Evolutionary conservation across 1,140 invertebrate species (phyloP), one percentile per base, ranked within the genome.

Genomic region (Pentalonia nigronervosa): DNA sequence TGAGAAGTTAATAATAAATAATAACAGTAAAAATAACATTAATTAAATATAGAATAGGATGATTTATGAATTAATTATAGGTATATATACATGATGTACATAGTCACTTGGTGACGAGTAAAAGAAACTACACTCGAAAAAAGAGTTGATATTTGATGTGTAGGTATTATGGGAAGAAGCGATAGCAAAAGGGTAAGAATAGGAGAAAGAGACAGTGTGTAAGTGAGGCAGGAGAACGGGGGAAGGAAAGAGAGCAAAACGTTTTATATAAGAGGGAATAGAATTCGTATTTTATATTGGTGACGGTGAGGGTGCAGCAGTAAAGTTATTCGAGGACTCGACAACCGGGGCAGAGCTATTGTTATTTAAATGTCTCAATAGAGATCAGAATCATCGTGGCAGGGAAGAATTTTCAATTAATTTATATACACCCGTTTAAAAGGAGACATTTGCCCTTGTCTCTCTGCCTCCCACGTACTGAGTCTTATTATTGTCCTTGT

Each of bases 311-410:
- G 91, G 91, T 86, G 91, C 47, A 50, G 91, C 45, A 53, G 91
- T 60, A 93, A 86, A 93, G 91, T 93, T 93, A 93, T 93, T 93
- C 76, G 91, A 92, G 76, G 47, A 83, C 90, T 81, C 90, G n/a
- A 81, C 67, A 81, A 48, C 90, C 41, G 47, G 47, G 90, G 41
- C 90, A 92, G 60, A 81, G 90, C 91, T 93, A 93, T 93, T 93
- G 91, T 93, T 93, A 93, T 93, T 93, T 93, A 93, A 93, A 93
- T 93, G 91, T 93, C 91, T 93, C 91, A 93, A 93, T 93, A 93
- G 76, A 93, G 90, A 92, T 92, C 81, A 93, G 76, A 84, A 93
- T 86, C 76, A 34, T 93, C 91, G 91, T 84, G 91, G 91, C 91
- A 86, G 76, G 91, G 91, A 93, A 93, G 91, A 93, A 93, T 93